Conservation (phyloP, 2,113 vertebrate genomes). For the Apeltes quadracus region DNA sequence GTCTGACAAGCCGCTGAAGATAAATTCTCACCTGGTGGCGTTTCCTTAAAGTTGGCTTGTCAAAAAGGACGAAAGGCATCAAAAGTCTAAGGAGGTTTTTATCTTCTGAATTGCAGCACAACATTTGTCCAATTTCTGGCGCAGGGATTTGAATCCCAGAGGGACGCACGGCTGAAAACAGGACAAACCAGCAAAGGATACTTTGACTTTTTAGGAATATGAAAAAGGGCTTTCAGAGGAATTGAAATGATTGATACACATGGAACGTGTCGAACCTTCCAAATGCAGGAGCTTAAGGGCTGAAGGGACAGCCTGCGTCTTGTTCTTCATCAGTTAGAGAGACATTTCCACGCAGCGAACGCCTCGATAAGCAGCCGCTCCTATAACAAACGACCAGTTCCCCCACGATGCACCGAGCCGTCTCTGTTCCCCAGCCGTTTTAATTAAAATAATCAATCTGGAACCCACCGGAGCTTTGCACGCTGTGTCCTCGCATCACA, state of each 20-base stretch:
- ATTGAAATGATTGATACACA: not conserved
- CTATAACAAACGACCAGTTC: constrained; percentile 28
- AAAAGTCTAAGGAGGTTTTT: constrained; percentile 18
- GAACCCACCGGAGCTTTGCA: constrained; percentile 28
- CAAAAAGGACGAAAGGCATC: constrained; percentile 19
- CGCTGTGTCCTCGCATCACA: constrained; percentile 9
- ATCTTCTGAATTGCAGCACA: not conserved
- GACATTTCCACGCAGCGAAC: not conserved
- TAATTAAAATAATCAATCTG: constrained; percentile 59
- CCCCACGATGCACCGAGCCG: constrained; percentile 19
- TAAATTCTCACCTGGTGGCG: not conserved
- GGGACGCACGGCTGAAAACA: not conserved
- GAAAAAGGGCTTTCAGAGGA: not conserved
- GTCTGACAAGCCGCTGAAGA: constrained; percentile 9
- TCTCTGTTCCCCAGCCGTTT: constrained; percentile 21
- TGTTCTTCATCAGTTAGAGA: not conserved
- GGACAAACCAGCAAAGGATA: constrained; percentile 3
- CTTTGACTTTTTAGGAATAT: not conserved
- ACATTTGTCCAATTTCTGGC: no score
- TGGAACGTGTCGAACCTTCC: not conserved
- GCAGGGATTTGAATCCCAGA: constrained; percentile 19
- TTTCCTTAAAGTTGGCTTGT: constrained; percentile 1
- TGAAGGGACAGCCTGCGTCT: not conserved
- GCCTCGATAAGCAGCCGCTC: not conserved
- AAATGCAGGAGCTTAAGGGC: not conserved